Base-by-base conservation (phyloP, 2,888 invertebrate species). In the Synergus umbraculus region DNA sequence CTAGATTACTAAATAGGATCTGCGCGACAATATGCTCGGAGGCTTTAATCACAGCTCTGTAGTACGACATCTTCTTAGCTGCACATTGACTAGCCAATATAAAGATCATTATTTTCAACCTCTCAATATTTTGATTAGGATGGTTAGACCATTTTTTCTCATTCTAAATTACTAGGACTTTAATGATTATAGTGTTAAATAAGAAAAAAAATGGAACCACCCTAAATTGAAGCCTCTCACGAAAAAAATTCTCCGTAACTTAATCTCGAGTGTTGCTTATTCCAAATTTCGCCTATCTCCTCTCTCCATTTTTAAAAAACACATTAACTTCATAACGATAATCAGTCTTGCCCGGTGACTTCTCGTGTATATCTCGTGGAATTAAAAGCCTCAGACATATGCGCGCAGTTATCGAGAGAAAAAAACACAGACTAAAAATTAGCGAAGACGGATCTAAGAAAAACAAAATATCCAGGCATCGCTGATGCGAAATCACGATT, bases 31-130 rank as follows among this genome's bases (percentile, higher is more conserved):
- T 91, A 90, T 91, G 90, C 91, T 87, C 87, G 87, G 89, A 90
- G 90, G 90, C 90, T 91, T 88, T 87, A 88, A 91, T 91, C 91
- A 91, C 91, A 91, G 91, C 89, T 88, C 89, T 87, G 88, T 91
- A 90, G 90, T 91, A 89, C 88, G 90, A 88, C 90, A 87, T 89
- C 87, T 85, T 88, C 82, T 89, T 89, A 91, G 90, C 90, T 90
- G 90, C 89, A 87, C 89, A 90, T 88, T 91, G 91, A 90, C 91
- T 91, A 91, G 91, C 91, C 89, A 87, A 89, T 90, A 88, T 88
- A 86, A 91, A 90, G 90, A 90, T 89, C 89, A 87, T 88, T 87
- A 85, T 87, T 86, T 86, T 85, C 79, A 63, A 79, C 69, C 66
- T 63, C 65, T 44, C 58, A 69, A 22, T 64, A 54, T 18, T 44